These are phyloP conservation scores for Agrochola macilenta DNA, from an alignment of 2,888 invertebrate genomes.

Conservation along the genomic window DNA sequence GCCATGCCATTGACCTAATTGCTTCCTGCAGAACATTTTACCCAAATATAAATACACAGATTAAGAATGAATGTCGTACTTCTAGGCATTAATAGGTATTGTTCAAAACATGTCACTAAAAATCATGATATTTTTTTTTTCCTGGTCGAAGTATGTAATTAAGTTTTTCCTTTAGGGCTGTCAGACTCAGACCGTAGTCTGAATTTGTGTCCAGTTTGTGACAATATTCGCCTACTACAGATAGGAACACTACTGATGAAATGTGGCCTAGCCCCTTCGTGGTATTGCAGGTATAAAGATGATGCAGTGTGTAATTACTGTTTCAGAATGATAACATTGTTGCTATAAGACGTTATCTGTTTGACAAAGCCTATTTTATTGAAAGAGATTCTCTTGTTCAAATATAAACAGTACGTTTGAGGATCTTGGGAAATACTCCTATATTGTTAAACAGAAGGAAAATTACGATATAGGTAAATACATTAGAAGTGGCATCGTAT, in stretches of 20 bases:
- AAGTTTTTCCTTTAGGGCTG: neutral
- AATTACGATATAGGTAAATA: neutral
- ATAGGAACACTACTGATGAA: neutral
- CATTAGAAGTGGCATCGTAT: too few species aligned
- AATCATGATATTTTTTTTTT: neutral
- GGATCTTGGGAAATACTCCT: neutral
- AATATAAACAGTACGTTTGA: neutral
- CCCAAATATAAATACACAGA: neutral
- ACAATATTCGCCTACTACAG: neutral
- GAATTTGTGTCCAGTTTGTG: neutral
- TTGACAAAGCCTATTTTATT: slow-evolving; percentile 7
- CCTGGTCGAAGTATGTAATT: neutral
- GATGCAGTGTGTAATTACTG: neutral
- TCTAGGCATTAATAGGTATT: neutral
- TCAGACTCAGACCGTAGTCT: neutral
- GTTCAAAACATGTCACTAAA: neutral
- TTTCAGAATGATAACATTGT: neutral
- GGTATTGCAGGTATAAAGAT: neutral
- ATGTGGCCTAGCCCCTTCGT: neutral
- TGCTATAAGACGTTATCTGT: neutral
- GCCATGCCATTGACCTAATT: slow-evolving; percentile 80
- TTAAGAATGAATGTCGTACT: neutral
- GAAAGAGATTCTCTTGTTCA: slow-evolving; percentile 3
- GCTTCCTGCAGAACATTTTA: slow-evolving; percentile 78
- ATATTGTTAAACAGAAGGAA: neutral